phyloP scores from a whole-genome alignment of 2,888 invertebrate genomes.

The Chorisops tibialis region DNA sequence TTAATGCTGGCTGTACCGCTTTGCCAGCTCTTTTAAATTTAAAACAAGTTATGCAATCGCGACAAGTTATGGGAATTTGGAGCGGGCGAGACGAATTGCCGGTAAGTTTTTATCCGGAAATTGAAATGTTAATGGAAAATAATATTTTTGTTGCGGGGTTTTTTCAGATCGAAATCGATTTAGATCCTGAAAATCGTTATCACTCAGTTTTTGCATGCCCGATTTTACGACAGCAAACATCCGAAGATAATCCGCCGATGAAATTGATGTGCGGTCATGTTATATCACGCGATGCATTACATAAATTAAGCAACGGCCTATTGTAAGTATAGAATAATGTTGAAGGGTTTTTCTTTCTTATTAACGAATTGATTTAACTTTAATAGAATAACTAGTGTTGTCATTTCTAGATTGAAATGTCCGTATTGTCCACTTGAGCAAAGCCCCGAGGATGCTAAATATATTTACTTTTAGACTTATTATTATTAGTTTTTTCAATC shows the following conservation, averaged over 20 bases:
- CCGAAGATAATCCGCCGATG: constrained; percentile 96
- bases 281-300: constrained; percentile 94
- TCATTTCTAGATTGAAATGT: constrained; percentile 83
- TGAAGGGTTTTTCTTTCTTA: neutral
- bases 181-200: constrained; percentile 85
- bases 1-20: constrained; percentile 89
- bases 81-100: constrained; percentile 94
- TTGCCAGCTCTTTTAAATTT: constrained; percentile 93
- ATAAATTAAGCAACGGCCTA: constrained; percentile 87
- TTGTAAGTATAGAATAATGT: constrained; percentile 62
- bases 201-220: constrained; percentile 99
- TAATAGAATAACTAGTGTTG: neutral
- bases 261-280: constrained; percentile 96
- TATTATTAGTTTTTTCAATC: neutral
- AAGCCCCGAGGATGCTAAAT: constrained; percentile 84
- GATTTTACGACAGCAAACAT: constrained; percentile 93
- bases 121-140: constrained; percentile 8
- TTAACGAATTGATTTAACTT: neutral
- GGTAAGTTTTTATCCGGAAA: constrained; percentile 55
- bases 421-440: constrained; percentile 99
- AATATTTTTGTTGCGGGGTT: too few species aligned
- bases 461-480: constrained; percentile 78
- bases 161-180: constrained; percentile 86
- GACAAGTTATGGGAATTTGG: constrained; percentile 92
- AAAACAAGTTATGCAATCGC: constrained; percentile 83